phyloP scores from a whole-genome alignment of 2,797 vertebrate genomes.

The Myiothlypis chrysogaster region DNA sequence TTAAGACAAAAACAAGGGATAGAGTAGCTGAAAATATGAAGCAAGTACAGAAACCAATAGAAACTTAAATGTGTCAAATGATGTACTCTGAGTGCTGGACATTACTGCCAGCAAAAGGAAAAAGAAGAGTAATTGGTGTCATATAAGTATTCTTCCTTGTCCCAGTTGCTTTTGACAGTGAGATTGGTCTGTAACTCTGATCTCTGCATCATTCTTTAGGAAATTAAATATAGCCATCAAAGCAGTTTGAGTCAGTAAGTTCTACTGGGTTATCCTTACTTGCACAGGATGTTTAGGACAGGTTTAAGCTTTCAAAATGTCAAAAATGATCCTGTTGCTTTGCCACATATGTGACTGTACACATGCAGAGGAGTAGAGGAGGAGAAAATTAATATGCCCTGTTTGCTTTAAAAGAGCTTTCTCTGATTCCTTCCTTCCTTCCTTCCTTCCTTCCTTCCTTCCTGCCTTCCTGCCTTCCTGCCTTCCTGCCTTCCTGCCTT shows the following conservation, averaged over 20 bases:
- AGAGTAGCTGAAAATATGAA: not conserved
- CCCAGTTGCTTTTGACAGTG: not conserved
- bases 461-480: not conserved
- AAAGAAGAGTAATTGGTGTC: not conserved
- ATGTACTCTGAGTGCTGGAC: not conserved
- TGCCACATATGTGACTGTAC: not conserved
- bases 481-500: not conserved
- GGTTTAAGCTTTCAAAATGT: not conserved
- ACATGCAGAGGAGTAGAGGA: not conserved
- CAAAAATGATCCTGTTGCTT: not conserved
- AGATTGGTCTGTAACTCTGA: not conserved
- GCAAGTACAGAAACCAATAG: not conserved
- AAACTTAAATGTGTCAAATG: not conserved
- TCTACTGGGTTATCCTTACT: not conserved
- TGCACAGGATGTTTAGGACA: not conserved
- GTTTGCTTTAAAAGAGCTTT: not conserved
- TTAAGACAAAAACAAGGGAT: not conserved
- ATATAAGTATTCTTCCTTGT: not conserved
- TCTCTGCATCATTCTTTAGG: not conserved
- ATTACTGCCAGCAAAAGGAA: not conserved
- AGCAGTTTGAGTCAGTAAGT: not conserved
- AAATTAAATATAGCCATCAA: not conserved
- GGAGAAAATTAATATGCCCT: not conserved
- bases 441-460: not conserved
- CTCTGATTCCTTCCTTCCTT: not conserved